Base-by-base conservation (phyloP, 2,113 vertebrate genomes). In the Excalfactoria chinensis region DNA sequence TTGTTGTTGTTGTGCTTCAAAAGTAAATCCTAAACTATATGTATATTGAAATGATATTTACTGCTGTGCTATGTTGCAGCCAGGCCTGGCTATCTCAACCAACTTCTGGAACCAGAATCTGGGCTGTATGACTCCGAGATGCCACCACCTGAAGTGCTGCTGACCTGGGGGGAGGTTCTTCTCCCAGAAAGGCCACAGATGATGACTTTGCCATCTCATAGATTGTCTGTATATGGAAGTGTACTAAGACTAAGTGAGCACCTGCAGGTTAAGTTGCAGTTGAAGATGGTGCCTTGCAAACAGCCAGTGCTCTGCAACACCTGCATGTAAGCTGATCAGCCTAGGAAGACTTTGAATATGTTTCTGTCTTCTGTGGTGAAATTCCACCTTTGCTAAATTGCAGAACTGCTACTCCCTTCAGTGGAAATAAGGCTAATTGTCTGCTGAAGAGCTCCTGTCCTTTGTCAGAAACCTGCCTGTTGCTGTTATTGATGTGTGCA, bases 151-250 rank as follows among this genome's bases (percentile, higher is more conserved):
- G 13, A 67, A 75, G 44, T 1, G 4, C 49, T 79, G 56, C 40
- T 48, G 56, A 43, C 7, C 35, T 40, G 0, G 1, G 14, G 32
- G 40, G 46, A 67, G 19, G 14, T 30, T 13, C 16, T 80, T 26
- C 67, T 73, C 53, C 46, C 26, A 34, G 30, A 56, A 22, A 30
- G 35, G 26, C 13, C 17, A 8, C 4, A 60, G 63, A 12, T 0
- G 0, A 14, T 23, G 20, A 21, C 1, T 0, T 32, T 51, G 17
- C 9, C 15, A 0, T 0, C 32, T 60, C n/a, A 12, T 6, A 16
- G 44, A 46, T 11, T 3, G 2, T 34, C 6, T 11, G 13, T 51
- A 11, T 20, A 22, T 18, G 8, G 7, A 26, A 73, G 9, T 37
- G 11, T 32, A 10, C 25, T 46, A 25, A 22, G 25, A 70, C 40